Evolutionary conservation across 1,140 invertebrate species (phyloP).

Genomic region (Caenorhabditis briggsae): DNA sequence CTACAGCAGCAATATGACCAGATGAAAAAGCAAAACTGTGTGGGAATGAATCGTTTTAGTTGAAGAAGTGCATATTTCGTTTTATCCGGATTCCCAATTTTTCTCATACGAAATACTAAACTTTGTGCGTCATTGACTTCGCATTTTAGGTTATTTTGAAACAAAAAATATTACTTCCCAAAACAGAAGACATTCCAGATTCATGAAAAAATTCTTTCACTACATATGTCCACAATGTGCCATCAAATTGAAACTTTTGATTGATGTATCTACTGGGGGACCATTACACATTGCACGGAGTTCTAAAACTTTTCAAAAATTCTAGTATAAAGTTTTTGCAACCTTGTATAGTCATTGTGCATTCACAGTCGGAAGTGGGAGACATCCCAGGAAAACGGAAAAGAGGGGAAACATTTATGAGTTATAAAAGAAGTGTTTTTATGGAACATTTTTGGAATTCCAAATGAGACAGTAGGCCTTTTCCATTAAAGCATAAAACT

Average conservation of each 20-base stretch:
- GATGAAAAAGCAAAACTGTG: background rate
- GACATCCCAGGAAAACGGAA: background rate
- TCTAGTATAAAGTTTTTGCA: background rate
- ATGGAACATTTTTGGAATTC: too few relatives aligned
- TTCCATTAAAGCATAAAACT: too few relatives aligned
- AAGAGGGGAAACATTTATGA: too few relatives aligned
- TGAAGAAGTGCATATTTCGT: background rate
- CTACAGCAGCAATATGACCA: too few relatives aligned
- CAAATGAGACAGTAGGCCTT: too few relatives aligned
- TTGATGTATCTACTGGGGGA: background rate
- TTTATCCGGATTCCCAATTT: conserved; percentile 18
- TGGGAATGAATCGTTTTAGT: conserved; percentile 11
- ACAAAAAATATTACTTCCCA: background rate
- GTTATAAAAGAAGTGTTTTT: too few relatives aligned
- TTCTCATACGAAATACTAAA: conserved; percentile 22
- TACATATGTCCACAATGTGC: background rate
- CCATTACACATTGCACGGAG: conserved; percentile 13
- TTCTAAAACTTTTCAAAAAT: background rate
- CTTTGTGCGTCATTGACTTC: conserved; percentile 13
- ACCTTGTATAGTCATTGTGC: background rate
- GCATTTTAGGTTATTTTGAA: background rate
- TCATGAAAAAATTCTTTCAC: too few relatives aligned
- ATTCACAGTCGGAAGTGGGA: background rate
- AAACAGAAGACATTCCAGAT: background rate
- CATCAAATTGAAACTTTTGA: conserved; percentile 29